Evolutionary conservation across 2,113 vertebrate species (phyloP).

Genomic region (Haemorhous mexicanus): DNA sequence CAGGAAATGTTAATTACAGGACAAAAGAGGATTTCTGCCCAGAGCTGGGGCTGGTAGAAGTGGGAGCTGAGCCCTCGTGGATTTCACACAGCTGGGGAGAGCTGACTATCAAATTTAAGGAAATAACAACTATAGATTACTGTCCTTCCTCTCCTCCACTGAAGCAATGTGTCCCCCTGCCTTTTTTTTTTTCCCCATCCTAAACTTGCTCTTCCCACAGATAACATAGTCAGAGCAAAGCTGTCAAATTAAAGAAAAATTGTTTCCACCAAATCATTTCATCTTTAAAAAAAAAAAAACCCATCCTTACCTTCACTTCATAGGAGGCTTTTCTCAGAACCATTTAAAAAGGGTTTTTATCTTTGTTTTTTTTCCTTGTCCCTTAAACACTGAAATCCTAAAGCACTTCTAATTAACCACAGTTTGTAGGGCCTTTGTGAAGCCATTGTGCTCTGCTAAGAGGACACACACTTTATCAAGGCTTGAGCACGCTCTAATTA

Average conservation of each 20-base stretch:
- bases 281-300: background rate
- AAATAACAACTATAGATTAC: background rate
- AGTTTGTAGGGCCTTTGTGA: constrained; percentile 30
- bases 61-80: background rate
- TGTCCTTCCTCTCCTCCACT: background rate
- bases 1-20: background rate
- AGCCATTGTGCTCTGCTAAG: background rate
- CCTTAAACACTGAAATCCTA: background rate
- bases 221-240: background rate
- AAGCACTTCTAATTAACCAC: constrained; percentile 42
- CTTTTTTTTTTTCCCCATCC: background rate
- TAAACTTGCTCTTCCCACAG: background rate
- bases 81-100: background rate
- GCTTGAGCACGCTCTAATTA: constrained; percentile 45
- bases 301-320: background rate
- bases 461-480: constrained; percentile 48
- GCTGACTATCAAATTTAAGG: background rate
- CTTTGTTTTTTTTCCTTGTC: background rate
- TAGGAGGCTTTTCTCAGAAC: background rate
- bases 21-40: background rate
- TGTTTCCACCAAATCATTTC: background rate
- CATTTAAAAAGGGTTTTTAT: background rate
- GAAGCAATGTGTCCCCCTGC: background rate
- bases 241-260: background rate
- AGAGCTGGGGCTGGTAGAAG: background rate